Conservation (phyloP, 1,140 invertebrate genomes). For the Drosophila prosaltans region DNA sequence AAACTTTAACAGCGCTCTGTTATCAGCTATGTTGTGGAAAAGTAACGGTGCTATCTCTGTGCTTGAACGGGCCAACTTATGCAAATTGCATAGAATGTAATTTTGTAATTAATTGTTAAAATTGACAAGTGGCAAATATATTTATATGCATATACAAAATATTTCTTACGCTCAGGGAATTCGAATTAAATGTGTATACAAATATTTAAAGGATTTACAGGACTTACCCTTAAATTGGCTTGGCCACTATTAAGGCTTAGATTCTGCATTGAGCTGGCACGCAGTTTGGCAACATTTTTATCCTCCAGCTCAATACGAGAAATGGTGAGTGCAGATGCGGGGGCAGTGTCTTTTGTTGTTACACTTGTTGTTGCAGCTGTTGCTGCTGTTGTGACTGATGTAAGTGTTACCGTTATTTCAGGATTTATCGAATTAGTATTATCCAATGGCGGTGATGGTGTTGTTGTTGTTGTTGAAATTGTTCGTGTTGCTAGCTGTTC, state of each 20-base stretch:
- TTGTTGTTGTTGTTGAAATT: constrained; percentile 13
- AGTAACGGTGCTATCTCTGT: too few relatives aligned
- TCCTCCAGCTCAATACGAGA: constrained; percentile 4
- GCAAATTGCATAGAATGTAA: too few relatives aligned
- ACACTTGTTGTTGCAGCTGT: neutral
- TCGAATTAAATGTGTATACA: neutral
- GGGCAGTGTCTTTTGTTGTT: neutral
- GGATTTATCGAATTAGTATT: constrained; percentile 37
- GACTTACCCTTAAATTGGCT: constrained; percentile 1
- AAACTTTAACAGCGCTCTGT: too few relatives aligned
- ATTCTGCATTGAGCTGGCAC: constrained; percentile 58
- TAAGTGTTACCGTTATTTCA: constrained; percentile 5
- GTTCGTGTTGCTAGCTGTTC: neutral
- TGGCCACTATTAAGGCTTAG: constrained; percentile 37
- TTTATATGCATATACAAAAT: too few relatives aligned
- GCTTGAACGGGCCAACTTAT: too few relatives aligned
- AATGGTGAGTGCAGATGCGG: neutral
- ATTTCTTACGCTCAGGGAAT: too few relatives aligned
- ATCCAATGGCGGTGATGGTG: constrained; percentile 3
- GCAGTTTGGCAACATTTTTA: constrained; percentile 30
- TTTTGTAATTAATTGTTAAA: too few relatives aligned
- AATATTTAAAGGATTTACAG: too few relatives aligned
- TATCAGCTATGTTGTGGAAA: too few relatives aligned
- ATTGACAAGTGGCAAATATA: too few relatives aligned
- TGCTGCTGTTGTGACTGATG: constrained; percentile 1